Evolutionary conservation across 2,888 invertebrate genomes (phyloP).

Genomic region (Ditylenchus weischeri): DNA sequence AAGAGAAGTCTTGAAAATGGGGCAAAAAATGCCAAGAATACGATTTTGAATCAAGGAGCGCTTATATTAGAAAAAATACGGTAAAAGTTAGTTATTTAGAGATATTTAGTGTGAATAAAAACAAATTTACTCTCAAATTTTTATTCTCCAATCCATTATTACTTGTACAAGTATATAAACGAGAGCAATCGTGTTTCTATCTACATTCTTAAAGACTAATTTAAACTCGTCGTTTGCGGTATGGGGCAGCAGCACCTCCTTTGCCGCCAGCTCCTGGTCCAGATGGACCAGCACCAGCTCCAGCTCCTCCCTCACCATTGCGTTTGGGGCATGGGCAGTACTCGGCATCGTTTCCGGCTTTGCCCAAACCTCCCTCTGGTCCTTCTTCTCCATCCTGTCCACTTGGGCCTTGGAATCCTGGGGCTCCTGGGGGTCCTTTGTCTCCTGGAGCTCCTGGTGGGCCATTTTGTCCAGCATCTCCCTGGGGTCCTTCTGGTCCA

Average conservation of each 20-base stretch:
- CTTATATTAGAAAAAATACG: too few relatives aligned
- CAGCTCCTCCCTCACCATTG: neutral
- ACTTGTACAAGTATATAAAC: too few relatives aligned
- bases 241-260: neutral
- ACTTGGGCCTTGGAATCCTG: constrained; percentile 42
- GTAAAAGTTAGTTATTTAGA: too few relatives aligned
- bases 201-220: too few relatives aligned
- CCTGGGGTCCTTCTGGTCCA: constrained; percentile 27
- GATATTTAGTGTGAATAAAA: too few relatives aligned
- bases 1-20: too few relatives aligned
- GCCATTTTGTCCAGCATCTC: constrained; percentile 40
- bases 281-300: constrained; percentile 3
- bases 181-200: too few relatives aligned
- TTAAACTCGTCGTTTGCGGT: too few relatives aligned
- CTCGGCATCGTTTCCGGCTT: constrained; percentile 35
- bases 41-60: too few relatives aligned
- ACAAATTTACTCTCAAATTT: too few relatives aligned
- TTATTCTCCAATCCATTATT: too few relatives aligned
- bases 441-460: constrained; percentile 28
- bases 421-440: constrained; percentile 23
- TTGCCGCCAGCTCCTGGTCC: constrained; percentile 1
- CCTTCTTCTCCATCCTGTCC: constrained; percentile 32
- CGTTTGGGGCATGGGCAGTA: constrained; percentile 39
- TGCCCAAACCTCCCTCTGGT: constrained; percentile 8
- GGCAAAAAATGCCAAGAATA: too few relatives aligned